These are phyloP conservation scores for Sebastes jordani DNA, from an alignment of 2,797 vertebrate genomes.

Conservation along the genomic window DNA sequence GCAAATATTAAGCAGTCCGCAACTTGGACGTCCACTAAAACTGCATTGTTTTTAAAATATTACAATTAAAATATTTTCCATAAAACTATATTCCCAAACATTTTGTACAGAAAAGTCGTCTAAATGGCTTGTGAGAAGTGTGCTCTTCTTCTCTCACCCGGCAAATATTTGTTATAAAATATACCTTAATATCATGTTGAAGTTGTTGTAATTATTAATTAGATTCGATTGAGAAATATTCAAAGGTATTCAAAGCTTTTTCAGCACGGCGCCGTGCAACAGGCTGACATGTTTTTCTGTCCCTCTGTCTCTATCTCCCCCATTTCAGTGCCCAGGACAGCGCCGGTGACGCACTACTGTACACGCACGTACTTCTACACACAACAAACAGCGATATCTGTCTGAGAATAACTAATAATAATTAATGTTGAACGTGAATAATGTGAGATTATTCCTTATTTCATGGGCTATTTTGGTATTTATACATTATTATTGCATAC, in stretches of 20 bases:
- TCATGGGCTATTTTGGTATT: no score
- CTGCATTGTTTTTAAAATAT: background rate
- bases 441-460: no score
- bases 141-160: background rate
- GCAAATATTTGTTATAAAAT: background rate
- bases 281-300: no score
- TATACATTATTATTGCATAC: no score
- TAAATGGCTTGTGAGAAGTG: background rate
- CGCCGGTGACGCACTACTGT: no score
- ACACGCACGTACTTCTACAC: no score
- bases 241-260: no score
- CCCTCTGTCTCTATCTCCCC: fast-evolving
- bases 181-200: background rate
- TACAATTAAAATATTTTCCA: background rate
- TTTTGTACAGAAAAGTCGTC: background rate
- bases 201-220: background rate
- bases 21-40: background rate
- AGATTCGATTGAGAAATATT: no score
- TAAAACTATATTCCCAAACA: background rate
- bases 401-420: no score
- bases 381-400: no score
- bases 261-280: fast-evolving
- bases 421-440: no score
- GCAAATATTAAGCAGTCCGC: background rate
- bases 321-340: no score